phyloP scores from a whole-genome alignment of 2,797 vertebrate genomes.

The Emys orbicularis region DNA sequence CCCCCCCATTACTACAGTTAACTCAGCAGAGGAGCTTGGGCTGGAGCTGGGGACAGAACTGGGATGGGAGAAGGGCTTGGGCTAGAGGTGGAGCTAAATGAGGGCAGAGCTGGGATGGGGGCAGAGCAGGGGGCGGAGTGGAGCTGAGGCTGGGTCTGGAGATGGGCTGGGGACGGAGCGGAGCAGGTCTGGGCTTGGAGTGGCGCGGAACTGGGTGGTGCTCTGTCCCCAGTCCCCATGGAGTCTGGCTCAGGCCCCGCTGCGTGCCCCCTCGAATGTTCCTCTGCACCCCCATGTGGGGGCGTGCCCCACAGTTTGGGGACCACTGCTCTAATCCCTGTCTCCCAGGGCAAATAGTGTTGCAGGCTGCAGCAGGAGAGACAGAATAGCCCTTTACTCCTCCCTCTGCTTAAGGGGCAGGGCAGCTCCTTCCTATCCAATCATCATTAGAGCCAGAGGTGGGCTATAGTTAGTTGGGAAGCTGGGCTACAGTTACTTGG shows the following conservation, averaged over 20 bases:
- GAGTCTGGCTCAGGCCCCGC: too few relatives aligned
- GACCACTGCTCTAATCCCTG: too few relatives aligned
- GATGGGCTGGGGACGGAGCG: not conserved
- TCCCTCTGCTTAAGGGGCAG: not conserved
- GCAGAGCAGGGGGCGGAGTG: not conserved
- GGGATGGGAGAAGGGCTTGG: too few relatives aligned
- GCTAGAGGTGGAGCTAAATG: too few relatives aligned
- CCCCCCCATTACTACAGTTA: too few relatives aligned
- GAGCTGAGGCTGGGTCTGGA: not conserved
- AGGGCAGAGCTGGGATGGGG: not conserved
- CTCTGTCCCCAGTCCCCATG: not conserved
- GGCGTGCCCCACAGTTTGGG: too few relatives aligned
- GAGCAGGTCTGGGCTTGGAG: not conserved
- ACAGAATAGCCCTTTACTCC: not conserved
- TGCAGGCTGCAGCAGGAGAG: not conserved
- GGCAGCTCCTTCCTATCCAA: not conserved
- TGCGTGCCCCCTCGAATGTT: too few relatives aligned
- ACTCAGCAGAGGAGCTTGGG: not conserved
- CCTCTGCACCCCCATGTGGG: too few relatives aligned
- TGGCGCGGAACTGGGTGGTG: fast-evolving
- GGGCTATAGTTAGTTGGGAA: not conserved
- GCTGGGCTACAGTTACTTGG: not conserved
- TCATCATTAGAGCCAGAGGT: not conserved
- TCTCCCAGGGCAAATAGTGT: not conserved
- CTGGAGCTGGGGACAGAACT: not conserved